Conservation (phyloP, 2,888 invertebrate genomes). For the Crepidodera aurea region DNA sequence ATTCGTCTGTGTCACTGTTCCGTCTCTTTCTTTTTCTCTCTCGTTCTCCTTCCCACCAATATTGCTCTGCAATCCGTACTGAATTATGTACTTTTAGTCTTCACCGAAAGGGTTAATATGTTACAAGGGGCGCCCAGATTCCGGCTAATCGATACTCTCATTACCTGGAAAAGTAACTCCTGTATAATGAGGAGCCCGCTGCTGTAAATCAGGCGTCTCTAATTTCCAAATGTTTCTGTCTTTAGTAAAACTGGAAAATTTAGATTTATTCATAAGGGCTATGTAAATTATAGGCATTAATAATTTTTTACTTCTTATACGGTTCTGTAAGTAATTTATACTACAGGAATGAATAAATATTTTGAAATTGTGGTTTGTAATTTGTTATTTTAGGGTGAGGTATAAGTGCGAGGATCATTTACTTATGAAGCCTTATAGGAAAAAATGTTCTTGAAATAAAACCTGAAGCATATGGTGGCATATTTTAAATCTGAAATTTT, state of each 20-base stretch:
- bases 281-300: no score
- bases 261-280: background rate
- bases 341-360: no score
- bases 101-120: constrained; percentile 45
- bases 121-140: constrained; percentile 38
- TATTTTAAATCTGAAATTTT: no score
- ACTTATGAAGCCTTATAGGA: no score
- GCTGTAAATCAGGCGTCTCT: constrained; percentile 12
- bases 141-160: constrained; percentile 39
- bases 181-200: constrained; percentile 15
- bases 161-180: constrained; percentile 31
- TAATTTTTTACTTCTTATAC: no score
- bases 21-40: constrained; percentile 48
- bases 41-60: constrained; percentile 40
- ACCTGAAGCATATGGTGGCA: no score
- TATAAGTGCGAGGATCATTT: no score
- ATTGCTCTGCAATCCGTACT: constrained; percentile 37
- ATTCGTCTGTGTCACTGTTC: constrained; percentile 62
- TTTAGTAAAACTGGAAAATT: background rate
- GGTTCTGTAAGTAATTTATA: no score
- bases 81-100: constrained; percentile 45
- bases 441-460: no score
- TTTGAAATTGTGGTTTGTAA: no score
- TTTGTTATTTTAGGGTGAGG: no score
- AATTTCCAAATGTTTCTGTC: constrained; percentile 18